These are phyloP conservation scores for Nomada hirtipes DNA, from an alignment of 2,888 invertebrate species.

Conservation along the genomic window DNA sequence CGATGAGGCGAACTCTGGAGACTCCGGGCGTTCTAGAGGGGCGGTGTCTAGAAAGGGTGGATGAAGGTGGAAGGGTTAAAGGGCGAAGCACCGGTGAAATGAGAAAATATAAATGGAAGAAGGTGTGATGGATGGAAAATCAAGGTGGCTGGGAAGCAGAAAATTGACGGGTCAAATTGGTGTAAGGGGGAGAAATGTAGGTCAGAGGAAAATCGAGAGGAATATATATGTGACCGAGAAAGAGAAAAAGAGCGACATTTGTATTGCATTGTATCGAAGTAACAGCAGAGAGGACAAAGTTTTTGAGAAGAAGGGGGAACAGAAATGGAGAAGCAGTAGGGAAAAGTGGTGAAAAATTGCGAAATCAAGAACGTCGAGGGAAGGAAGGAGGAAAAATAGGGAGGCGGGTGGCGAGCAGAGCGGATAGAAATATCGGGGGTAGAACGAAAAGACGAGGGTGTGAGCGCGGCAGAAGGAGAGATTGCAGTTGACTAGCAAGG, in stretches of 20 bases:
- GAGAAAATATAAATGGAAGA: slow-evolving; percentile 24
- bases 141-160: neutral
- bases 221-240: neutral
- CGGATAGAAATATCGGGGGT: slow-evolving; percentile 50
- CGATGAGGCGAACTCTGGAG: slow-evolving; percentile 26
- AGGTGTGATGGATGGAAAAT: slow-evolving; percentile 4
- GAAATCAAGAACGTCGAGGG: neutral
- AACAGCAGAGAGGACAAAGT: too few relatives aligned
- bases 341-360: slow-evolving; percentile 2
- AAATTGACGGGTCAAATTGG: neutral
- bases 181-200: neutral
- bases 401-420: slow-evolving; percentile 25
- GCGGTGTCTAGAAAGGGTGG: slow-evolving; percentile 34
- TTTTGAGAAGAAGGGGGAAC: neutral
- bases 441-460: slow-evolving; percentile 56
- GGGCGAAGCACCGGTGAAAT: slow-evolving; percentile 7
- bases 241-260: too few relatives aligned
- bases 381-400: neutral
- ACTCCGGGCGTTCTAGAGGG: neutral
- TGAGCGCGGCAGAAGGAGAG: slow-evolving; percentile 71
- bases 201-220: neutral
- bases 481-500: slow-evolving; percentile 80
- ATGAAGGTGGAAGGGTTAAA: slow-evolving; percentile 6
- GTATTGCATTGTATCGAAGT: too few relatives aligned
- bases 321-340: neutral